Evolutionary conservation across 2,113 vertebrate genomes (phyloP), one percentile per base, ranked within the genome.

Genomic region (Menidia beryllina): DNA sequence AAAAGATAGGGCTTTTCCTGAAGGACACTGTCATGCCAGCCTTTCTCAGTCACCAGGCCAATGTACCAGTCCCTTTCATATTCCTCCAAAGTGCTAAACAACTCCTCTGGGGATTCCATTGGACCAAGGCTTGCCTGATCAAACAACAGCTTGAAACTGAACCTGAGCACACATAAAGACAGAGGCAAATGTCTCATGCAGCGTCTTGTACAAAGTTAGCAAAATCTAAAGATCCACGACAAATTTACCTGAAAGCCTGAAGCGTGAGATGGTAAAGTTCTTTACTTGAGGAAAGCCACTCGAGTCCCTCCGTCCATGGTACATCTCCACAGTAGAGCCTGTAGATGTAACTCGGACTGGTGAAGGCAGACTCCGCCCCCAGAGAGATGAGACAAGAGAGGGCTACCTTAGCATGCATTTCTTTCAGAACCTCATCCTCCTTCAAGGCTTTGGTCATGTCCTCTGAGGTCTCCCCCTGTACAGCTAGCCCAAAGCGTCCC

Each of bases 1-100:
- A 99, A 99, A 1, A 99, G 94, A 77, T 94, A 97, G 1, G 97
- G 96, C 83, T 96, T 99, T 88, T 98, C 97, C 88, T 96, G 95
- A 53, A 97, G 92, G 83, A 99, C 88, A 38, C 96, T 94, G 71
- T 97, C 94, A 34, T 95, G 96, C 98, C 98, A 98, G 74, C 96
- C 95, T 12, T 93, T 92, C 77, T 98, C 97, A 3, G 96, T 95
- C 8, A 94, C 94, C 85, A 96, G 86, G 20, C 98, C 98, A 4
- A 99, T 97, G 87, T 97, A 97, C 98, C 98, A 99, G 66, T 96
- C 93, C 0, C 83, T 94, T 52, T 98, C 96, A 7, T 98, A 98
- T 48, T 96, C 96, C 75, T 98, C 94, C 78, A 99, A 92, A 53
- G 81, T 96, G 89, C 79, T 94, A 71, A 91, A 91, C 75, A 99